Conservation (phyloP, 2,797 vertebrate species). For the Phaenicophaeus curvirostris region DNA sequence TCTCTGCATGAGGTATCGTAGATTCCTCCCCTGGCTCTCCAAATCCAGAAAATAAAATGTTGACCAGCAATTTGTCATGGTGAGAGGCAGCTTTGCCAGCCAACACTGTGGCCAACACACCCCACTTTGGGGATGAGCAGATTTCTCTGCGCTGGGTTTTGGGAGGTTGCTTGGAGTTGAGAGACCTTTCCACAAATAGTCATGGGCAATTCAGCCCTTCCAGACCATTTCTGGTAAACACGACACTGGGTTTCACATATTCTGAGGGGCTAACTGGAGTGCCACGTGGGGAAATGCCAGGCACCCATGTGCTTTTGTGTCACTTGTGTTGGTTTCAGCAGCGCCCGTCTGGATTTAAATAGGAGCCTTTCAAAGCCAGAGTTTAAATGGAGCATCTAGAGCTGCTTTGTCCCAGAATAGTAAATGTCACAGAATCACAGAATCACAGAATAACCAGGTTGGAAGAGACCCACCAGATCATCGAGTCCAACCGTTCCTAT, state of each 20-base stretch:
- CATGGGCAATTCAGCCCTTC: neutral
- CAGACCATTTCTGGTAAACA: neutral
- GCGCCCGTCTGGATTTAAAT: neutral
- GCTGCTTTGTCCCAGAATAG: constrained; percentile 11
- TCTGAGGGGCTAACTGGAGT: neutral
- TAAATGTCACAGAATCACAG: too few species aligned
- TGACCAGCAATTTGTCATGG: neutral
- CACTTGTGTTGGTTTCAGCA: neutral
- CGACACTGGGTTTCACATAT: neutral
- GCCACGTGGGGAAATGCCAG: neutral
- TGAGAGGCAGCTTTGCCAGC: neutral
- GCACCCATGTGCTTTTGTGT: neutral
- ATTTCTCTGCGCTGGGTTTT: neutral
- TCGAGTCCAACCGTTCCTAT: too few species aligned
- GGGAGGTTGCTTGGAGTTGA: neutral
- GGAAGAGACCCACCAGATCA: too few species aligned
- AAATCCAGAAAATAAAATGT: neutral
- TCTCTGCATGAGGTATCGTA: neutral
- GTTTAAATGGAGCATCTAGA: constrained; percentile 22
- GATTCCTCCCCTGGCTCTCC: neutral
- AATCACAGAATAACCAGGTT: too few species aligned
- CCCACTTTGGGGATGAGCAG: fast-evolving
- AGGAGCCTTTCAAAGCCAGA: constrained; percentile 21
- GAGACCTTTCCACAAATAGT: neutral
- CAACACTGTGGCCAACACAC: neutral